Percentiles rank a stretch among this genome's conserved stretches.
Conservation (phyloP, 2,113 vertebrate genomes). For the Zapus hudsonius region DNA sequence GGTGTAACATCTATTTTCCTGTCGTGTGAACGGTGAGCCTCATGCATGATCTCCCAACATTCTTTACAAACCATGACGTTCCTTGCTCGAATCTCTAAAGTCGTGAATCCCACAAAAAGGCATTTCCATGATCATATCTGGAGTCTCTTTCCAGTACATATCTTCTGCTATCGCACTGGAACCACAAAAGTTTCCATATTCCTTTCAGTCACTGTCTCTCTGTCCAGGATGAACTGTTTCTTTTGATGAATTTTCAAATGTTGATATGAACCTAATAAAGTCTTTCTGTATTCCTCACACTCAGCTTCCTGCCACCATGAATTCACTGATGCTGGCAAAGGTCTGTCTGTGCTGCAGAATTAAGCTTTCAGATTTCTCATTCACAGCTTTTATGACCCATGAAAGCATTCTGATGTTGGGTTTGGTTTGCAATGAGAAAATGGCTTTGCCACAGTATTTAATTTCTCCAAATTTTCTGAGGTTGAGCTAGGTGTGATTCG, state of each 20-base stretch:
- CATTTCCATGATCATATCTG: constrained; percentile 56
- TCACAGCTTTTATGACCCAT: background rate
- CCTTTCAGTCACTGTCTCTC: constrained; percentile 31
- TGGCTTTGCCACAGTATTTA: background rate
- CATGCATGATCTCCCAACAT: constrained; percentile 55
- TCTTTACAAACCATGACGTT: constrained; percentile 34
- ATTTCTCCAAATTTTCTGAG: background rate
- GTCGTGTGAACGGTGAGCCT: constrained; percentile 29
- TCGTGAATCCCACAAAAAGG: constrained; percentile 53
- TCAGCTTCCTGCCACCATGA: background rate
- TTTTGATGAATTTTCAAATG: constrained; percentile 63
- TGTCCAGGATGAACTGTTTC: constrained; percentile 56
- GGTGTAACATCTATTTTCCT: constrained; percentile 21
- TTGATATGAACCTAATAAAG: constrained; percentile 45
- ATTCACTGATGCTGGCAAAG: background rate
- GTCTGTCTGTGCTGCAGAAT: background rate
- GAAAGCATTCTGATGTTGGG: background rate
- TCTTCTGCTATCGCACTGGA: constrained; percentile 9
- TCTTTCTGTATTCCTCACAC: constrained; percentile 56
- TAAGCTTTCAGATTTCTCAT: background rate
- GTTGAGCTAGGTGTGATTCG: background rate
- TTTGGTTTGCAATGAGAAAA: background rate
- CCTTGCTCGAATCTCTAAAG: constrained; percentile 53
- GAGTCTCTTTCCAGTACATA: constrained; percentile 43
- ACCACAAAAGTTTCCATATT: background rate